Percentiles rank a stretch among this genome's conserved stretches.
Conservation (phyloP, 2,113 vertebrate species). For the Cephalopterus ornatus region DNA sequence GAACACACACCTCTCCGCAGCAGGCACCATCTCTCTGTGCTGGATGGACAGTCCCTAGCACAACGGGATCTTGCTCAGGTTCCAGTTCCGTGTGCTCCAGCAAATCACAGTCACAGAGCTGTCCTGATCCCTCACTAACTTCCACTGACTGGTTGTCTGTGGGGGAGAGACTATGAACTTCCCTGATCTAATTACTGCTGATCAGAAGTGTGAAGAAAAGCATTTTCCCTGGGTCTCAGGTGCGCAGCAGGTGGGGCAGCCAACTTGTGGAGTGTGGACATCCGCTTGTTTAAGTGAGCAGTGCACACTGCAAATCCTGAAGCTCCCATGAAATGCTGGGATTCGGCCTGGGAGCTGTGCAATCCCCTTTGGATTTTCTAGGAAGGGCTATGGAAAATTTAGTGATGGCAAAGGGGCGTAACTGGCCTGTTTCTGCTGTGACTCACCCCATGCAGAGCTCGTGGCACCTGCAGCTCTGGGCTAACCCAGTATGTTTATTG, state of each 20-base stretch:
- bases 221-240: neutral
- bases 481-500: neutral
- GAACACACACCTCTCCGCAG: neutral
- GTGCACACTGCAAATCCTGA: neutral
- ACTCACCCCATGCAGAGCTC: neutral
- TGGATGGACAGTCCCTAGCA: neutral
- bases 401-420: neutral
- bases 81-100: neutral
- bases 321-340: neutral
- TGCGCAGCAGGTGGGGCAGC: neutral
- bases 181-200: neutral
- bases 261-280: neutral
- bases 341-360: neutral
- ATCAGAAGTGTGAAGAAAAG: neutral
- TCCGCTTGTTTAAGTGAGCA: rapidly evolving
- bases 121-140: neutral
- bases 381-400: neutral
- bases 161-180: neutral
- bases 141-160: neutral
- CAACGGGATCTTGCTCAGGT: neutral
- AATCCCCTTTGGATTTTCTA: neutral
- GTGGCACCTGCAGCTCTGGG: neutral
- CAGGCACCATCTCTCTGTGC: neutral
- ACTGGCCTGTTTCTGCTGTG: neutral
- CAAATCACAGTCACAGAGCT: neutral